Evolutionary conservation across 2,888 invertebrate genomes (phyloP), one percentile per base, ranked within the genome.

Genomic region (Lithophane socia): DNA sequence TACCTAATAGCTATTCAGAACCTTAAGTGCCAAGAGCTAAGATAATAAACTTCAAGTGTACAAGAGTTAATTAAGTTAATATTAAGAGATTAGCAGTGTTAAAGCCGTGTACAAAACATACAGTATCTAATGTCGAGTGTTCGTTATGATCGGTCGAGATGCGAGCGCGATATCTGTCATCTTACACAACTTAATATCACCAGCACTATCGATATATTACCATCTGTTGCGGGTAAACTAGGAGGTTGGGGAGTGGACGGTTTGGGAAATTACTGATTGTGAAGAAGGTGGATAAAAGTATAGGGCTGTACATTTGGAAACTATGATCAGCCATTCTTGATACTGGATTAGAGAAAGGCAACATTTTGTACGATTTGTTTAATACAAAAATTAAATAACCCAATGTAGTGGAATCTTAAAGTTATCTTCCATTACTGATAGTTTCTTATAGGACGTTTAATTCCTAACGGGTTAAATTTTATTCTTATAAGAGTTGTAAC

Each of bases 181-280:
- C 95, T 95, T 94, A 93, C 93, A 94, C 94, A 95, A 94, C 93
- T 96, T 95, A 94, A 96, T 95, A 94, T 92, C 92, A 89, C 89
- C 92, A 91, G 90, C 89, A 91, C 90, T 94, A 94, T 95, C 94
- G 92, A 92, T 91, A 88, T 93, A 92, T 92, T 91, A 90, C 89
- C 90, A 93, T 92, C 91, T 91, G 93, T 87, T 86, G 82, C 90
- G 52, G 90, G 37, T 12, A 75, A 80, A 83, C 80, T 75, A 52
- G 44, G 81, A 61, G 75, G 44, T 18, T 9, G 4, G 21, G 10
- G 5, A n/a, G 21, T n/a, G 49, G 86, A 37, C 21, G 2, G 64
- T 87, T 86, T 13, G 29, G 2, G 8, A 75, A 87, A 42, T 56
- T 13, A 66, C 84, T 56, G 77, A 70, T 29, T 73, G 16, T 18